Evolutionary conservation across 1,140 invertebrate genomes (phyloP), one percentile per base, ranked within the genome.

Genomic region (Aplysia californica): DNA sequence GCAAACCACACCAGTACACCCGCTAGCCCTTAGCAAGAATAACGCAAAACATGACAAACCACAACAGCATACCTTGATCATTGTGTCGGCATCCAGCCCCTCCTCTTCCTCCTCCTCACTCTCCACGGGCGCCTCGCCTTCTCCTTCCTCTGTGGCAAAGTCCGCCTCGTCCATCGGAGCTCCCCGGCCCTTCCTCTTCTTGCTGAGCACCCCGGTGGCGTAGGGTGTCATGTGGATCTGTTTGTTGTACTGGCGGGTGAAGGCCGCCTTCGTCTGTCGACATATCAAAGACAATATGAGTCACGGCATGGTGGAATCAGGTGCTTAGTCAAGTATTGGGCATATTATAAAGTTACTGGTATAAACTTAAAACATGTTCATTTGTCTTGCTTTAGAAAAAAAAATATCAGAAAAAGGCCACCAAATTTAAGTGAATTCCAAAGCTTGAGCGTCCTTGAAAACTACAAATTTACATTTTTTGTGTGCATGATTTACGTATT

Each of bases 241-340:
- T 87, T 98, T 98, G 87, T 98, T 99, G 86, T 97, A 97, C 0
- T 93, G 91, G 58, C 96, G 92, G 0, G 98, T 99, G 86, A 99
- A 95, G 0, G 97, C 96, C 23, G 96, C 93, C 92, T 99, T 99
- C 0, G 95, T 93, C 94, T 95, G 80, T 6, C 82, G 71, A 70
- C 4, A 44, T 71, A 72, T 66, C 39, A 0, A 76, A 73, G 29
- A 36, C 10, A 50, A 50, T 10, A 50, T 50, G n/a, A 10, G 44
- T 50, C n/a, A n/a, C n/a, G n/a, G n/a, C n/a, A n/a, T n/a, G n/a
- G n/a, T n/a, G n/a, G n/a, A n/a, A n/a, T n/a, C n/a, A n/a, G n/a
- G n/a, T n/a, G n/a, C n/a, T n/a, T n/a, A n/a, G n/a, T n/a, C n/a
- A n/a, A n/a, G n/a, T n/a, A n/a, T n/a, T n/a, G n/a, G n/a, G n/a